A percentile compares a stretch with the other conserved stretches of the same genome.
Conservation (phyloP, 2,797 vertebrate genomes). For the Sparus aurata region DNA sequence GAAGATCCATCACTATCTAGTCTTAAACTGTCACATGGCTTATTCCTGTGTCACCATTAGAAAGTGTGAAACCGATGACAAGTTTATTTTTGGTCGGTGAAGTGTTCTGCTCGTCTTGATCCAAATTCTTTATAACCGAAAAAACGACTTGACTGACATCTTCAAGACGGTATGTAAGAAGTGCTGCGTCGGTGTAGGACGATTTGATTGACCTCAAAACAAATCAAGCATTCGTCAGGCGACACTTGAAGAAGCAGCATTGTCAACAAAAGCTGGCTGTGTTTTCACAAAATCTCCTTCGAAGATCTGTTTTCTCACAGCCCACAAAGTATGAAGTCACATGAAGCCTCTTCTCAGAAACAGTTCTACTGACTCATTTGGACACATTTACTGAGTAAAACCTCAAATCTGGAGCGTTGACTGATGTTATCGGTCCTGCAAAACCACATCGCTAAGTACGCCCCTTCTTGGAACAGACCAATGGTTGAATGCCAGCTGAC, state of each 20-base stretch:
- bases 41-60: no score
- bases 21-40: no score
- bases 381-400: not conserved
- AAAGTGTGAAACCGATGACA: not conserved
- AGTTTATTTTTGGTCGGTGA: not conserved
- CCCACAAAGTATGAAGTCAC: not conserved
- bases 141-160: not conserved
- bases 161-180: no score
- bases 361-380: not conserved
- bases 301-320: not conserved
- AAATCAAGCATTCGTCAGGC: not conserved
- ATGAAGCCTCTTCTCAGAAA: not conserved
- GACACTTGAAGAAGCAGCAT: no score
- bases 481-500: not conserved
- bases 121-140: not conserved
- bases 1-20: no score
- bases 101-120: not conserved
- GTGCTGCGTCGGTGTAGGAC: no score
- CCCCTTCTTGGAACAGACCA: not conserved
- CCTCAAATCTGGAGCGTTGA: not conserved
- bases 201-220: not conserved
- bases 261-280: no score
- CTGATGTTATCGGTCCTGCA: not conserved
- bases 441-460: not conserved
- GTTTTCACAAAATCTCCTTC: not conserved